Percentiles rank a stretch among this genome's conserved stretches.
phyloP scores from a whole-genome alignment of 2,797 vertebrate species.

The Melanotaenia nigrans region DNA sequence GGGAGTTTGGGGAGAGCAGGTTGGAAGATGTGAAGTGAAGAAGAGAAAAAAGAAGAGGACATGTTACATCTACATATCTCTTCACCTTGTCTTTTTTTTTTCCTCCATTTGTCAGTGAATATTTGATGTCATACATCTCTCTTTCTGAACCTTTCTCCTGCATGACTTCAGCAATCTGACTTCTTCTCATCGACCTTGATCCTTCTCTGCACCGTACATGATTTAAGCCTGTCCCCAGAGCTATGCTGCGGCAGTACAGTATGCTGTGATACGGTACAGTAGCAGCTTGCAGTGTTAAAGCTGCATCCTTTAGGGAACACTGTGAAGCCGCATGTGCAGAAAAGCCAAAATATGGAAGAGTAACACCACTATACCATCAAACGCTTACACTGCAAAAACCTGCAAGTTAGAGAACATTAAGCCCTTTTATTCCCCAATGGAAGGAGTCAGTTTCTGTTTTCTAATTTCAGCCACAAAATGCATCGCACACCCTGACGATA shows the following conservation, averaged over 20 bases:
- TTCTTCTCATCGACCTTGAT: slow-evolving; percentile 18
- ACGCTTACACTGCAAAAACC: slow-evolving; percentile 22
- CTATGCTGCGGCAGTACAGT: slow-evolving; percentile 38
- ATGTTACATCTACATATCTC: slow-evolving; percentile 16
- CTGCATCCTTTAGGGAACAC: slow-evolving; percentile 44
- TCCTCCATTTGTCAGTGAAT: slow-evolving; percentile 10
- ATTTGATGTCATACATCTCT: not conserved
- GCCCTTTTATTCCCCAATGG: slow-evolving; percentile 18
- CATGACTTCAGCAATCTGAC: slow-evolving; percentile 18
- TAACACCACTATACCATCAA: slow-evolving; percentile 22
- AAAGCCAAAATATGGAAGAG: slow-evolving; percentile 26
- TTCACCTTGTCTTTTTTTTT: slow-evolving; percentile 14
- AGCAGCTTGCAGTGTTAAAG: slow-evolving; percentile 54
- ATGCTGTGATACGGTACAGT: slow-evolving; percentile 30
- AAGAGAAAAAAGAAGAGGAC: slow-evolving; percentile 27
- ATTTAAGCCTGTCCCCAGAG: slow-evolving; percentile 50
- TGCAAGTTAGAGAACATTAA: slow-evolving; percentile 15
- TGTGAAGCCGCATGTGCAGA: slow-evolving; percentile 23
- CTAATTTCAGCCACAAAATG: slow-evolving; percentile 11
- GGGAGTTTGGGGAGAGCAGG: slow-evolving; percentile 34
- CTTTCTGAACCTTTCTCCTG: slow-evolving; percentile 26
- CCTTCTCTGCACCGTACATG: slow-evolving; percentile 31
- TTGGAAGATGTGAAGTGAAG: slow-evolving; percentile 24
- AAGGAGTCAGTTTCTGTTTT: slow-evolving; percentile 1
- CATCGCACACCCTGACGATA: slow-evolving; percentile 1